Evolutionary conservation across 2,797 vertebrate species (phyloP).

Genomic region (Halcyon badia): DNA sequence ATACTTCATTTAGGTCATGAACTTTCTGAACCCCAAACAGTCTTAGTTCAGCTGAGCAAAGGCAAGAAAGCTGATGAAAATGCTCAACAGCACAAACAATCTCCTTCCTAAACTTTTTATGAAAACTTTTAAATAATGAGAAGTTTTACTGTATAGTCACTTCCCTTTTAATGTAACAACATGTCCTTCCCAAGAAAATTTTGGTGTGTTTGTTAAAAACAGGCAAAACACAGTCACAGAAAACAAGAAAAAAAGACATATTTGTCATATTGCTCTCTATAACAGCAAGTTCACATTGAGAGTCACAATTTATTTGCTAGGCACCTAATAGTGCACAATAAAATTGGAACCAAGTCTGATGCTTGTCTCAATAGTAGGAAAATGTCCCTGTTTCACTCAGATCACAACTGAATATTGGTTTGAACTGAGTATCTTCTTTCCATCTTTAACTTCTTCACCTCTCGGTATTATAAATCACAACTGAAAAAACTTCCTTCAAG

Average conservation of each 20-base stretch:
- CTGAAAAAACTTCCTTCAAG: not conserved
- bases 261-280: not conserved
- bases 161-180: not conserved
- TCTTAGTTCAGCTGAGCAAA: not conserved
- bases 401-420: not conserved
- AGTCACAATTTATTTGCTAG: not conserved
- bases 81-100: not conserved
- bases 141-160: not conserved
- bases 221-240: not conserved
- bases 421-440: not conserved
- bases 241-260: not conserved
- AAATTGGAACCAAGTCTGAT: not conserved
- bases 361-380: not conserved
- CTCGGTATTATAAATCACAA: not conserved
- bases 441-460: not conserved
- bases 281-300: not conserved
- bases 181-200: not conserved
- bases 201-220: not conserved
- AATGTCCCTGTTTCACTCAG: not conserved
- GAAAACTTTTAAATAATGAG: not conserved
- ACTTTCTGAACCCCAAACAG: not conserved
- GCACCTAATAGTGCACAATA: not conserved
- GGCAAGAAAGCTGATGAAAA: not conserved
- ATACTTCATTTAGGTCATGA: rapidly evolving
- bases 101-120: not conserved